phyloP scores from a whole-genome alignment of 2,797 vertebrate genomes.

The Galagoides demidoff region DNA sequence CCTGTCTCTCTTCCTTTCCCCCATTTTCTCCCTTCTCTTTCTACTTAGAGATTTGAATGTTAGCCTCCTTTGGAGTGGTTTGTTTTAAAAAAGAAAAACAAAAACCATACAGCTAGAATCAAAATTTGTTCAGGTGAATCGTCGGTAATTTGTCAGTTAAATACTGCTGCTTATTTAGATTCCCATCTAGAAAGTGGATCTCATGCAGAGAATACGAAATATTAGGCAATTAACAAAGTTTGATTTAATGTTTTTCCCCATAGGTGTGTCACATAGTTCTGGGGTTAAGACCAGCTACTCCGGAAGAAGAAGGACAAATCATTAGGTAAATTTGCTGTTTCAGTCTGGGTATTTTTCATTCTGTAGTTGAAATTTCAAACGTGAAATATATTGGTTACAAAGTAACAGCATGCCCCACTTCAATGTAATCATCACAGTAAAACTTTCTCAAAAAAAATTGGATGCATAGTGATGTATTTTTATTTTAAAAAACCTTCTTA shows the following conservation, averaged over 20 bases:
- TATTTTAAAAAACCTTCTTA: slow-evolving; percentile 37
- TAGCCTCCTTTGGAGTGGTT: not conserved
- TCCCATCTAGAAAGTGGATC: not conserved
- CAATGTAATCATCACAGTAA: slow-evolving; percentile 26
- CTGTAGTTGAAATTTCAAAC: slow-evolving; percentile 8
- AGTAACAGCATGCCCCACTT: slow-evolving; percentile 1
- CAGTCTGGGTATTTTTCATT: not conserved
- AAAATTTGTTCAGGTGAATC: slow-evolving; percentile 6
- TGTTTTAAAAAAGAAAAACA: not conserved
- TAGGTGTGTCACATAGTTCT: slow-evolving; percentile 99
- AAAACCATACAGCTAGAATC: not conserved
- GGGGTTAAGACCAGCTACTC: slow-evolving; percentile 95
- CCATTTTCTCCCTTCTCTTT: not conserved
- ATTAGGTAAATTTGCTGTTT: slow-evolving; percentile 90
- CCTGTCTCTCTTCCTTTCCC: not conserved
- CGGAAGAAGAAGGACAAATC: slow-evolving; percentile 98
- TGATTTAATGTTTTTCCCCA: slow-evolving; percentile 24
- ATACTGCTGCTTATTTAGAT: not conserved
- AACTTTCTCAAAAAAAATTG: slow-evolving; percentile 16
- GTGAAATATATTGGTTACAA: slow-evolving; percentile 34
- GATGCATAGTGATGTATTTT: slow-evolving; percentile 35
- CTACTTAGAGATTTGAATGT: slow-evolving; percentile 36
- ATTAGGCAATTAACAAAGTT: slow-evolving; percentile 6
- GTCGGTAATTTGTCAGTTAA: not conserved
- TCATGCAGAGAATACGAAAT: slow-evolving; percentile 45